These are phyloP conservation scores for Xestia xanthographa DNA, from an alignment of 2,888 invertebrate species.

Conservation along the genomic window DNA sequence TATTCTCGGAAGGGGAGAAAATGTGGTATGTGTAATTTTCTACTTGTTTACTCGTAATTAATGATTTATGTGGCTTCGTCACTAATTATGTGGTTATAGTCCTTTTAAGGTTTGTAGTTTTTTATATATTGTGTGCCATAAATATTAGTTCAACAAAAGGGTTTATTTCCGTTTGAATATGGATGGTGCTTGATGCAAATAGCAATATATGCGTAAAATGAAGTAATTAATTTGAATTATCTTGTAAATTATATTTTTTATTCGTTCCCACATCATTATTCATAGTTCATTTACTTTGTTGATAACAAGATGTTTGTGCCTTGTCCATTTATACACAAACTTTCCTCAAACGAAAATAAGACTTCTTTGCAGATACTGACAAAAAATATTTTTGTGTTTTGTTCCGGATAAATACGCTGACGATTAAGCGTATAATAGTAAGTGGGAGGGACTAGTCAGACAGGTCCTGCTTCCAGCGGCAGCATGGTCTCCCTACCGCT, in stretches of 20 bases:
- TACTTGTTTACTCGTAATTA: constrained; percentile 43
- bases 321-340: not conserved
- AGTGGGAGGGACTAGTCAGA: constrained; percentile 27
- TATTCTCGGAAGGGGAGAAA: constrained; percentile 21
- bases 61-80: constrained; percentile 37
- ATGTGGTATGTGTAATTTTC: constrained; percentile 29
- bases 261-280: constrained; percentile 11
- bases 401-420: constrained; percentile 35
- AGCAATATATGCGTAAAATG: constrained; percentile 18
- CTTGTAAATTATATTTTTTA: not conserved
- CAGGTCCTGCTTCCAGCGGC: constrained; percentile 27
- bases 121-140: constrained; percentile 23
- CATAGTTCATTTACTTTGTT: not conserved
- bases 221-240: constrained; percentile 20
- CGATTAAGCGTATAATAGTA: constrained; percentile 38
- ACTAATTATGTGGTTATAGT: constrained; percentile 45
- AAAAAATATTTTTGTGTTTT: constrained; percentile 36
- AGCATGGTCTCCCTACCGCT: constrained; percentile 71
- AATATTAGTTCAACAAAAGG: not conserved
- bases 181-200: constrained; percentile 23
- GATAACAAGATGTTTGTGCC: not conserved
- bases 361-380: too few relatives aligned
- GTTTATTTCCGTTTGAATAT: constrained; percentile 17
- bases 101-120: constrained; percentile 17
- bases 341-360: constrained; percentile 2